Evolutionary conservation across 35 echinoderm and acorn worm species (phyloP).

Genomic region (Holothuria glaberrima): DNA sequence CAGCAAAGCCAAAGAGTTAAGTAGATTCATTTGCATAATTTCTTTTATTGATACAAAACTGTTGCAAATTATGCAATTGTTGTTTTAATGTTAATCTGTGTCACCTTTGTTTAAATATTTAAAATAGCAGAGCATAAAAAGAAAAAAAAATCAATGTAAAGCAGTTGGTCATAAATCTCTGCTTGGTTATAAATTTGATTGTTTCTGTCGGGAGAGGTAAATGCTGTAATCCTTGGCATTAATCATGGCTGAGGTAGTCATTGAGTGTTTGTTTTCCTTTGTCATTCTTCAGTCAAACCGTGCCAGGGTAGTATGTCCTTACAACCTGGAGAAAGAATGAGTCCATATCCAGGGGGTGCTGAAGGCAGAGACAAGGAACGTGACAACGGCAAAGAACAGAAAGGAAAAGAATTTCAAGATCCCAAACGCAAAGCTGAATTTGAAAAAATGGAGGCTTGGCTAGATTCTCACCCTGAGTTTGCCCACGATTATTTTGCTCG

Average conservation of each 20-base stretch:
- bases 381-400: conserved; percentile 42
- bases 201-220: conserved; percentile 34
- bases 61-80: no score
- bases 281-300: conserved; percentile 17
- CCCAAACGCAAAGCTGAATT: conserved; percentile 67
- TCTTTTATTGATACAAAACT: no score
- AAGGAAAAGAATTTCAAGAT: conserved; percentile 40
- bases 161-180: conserved; percentile 6
- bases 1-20: conserved; percentile 42
- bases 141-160: not conserved
- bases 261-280: conserved; percentile 51
- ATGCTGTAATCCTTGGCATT: conserved; percentile 11
- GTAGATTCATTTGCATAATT: conserved; percentile 11
- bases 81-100: not conserved
- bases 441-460: conserved; percentile 91
- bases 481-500: conserved; percentile 98
- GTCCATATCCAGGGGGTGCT: conserved; percentile 49
- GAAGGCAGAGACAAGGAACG: conserved; percentile 42
- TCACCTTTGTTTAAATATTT: not conserved
- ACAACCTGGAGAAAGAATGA: conserved; percentile 46
- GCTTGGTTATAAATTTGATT: conserved; percentile 14
- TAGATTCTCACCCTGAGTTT: conserved; percentile 91
- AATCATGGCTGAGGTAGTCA: not conserved
- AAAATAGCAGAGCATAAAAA: not conserved
- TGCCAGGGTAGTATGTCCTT: conserved; percentile 50